A percentile compares a stretch with the other conserved stretches of the same genome.
Evolutionary conservation across 2,113 vertebrate genomes (phyloP).

Genomic region (Pluvianellus socialis): DNA sequence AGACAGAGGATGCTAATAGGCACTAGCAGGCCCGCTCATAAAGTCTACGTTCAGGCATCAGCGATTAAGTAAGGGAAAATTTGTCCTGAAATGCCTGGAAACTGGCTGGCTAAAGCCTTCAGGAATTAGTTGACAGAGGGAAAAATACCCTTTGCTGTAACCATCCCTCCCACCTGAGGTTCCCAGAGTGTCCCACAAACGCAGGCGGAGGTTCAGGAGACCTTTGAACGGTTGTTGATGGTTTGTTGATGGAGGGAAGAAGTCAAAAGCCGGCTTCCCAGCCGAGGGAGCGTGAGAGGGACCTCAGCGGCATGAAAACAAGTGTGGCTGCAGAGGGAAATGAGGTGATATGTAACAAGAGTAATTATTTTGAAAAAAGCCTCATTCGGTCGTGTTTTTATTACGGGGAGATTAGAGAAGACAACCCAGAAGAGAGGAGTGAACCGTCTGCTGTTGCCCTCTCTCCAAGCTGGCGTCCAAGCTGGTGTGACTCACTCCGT

Average conservation of each 20-base stretch:
- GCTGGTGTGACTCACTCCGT: neutral
- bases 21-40: neutral
- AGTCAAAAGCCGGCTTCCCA: neutral
- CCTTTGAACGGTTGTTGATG: neutral
- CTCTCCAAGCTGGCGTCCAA: neutral
- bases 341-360: neutral
- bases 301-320: neutral
- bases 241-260: neutral
- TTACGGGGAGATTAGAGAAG: neutral
- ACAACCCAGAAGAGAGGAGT: neutral
- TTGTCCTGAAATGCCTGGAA: neutral
- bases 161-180: neutral
- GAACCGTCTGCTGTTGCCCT: rapidly evolving
- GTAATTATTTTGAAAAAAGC: neutral
- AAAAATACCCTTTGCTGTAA: neutral
- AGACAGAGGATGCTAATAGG: neutral
- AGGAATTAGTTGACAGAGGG: neutral
- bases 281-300: neutral
- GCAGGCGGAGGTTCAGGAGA: neutral
- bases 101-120: neutral
- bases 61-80: neutral
- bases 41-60: neutral
- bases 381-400: neutral
- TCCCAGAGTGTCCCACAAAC: rapidly evolving
- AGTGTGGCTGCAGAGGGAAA: neutral